Percentiles rank a stretch among this genome's conserved stretches.
Conservation (phyloP, 2,113 vertebrate genomes). For the Dicaeum eximium region DNA sequence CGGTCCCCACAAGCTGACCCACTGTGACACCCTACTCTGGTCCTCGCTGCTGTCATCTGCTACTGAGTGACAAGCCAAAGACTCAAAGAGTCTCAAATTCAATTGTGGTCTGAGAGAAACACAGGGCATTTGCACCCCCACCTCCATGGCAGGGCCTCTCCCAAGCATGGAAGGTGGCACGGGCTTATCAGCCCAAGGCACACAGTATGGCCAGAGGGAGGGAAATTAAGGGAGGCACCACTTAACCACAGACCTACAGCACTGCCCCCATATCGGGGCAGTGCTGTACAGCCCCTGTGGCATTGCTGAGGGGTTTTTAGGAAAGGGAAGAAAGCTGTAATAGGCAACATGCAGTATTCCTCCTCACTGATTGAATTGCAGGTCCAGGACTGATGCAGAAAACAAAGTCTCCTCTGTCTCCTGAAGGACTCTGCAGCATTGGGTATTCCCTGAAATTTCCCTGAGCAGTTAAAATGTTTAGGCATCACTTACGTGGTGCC, state of each 20-base stretch:
- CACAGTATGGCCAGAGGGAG: not conserved
- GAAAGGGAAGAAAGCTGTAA: not conserved
- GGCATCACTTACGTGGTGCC: not conserved
- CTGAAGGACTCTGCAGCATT: conserved; percentile 1
- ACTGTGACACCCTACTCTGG: not conserved
- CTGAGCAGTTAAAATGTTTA: not conserved
- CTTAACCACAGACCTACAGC: not conserved
- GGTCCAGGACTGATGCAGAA: not conserved
- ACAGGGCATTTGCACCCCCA: rapidly evolving
- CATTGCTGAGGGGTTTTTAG: not conserved
- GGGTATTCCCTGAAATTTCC: conserved; percentile 21
- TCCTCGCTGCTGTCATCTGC: not conserved
- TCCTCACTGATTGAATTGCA: rapidly evolving
- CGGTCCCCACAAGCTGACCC: rapidly evolving
- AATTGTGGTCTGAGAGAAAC: rapidly evolving
- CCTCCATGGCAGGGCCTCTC: rapidly evolving
- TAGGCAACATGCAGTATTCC: not conserved
- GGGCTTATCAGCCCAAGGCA: rapidly evolving
- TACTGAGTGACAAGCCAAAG: not conserved
- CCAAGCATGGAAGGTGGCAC: not conserved
- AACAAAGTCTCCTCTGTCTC: not conserved
- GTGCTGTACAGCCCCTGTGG: rapidly evolving
- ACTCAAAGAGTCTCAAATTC: not conserved
- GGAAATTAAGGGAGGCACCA: not conserved
- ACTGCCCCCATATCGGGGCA: not conserved